phyloP scores from a whole-genome alignment of 2,797 vertebrate genomes.

The Crypturellus tataupa region DNA sequence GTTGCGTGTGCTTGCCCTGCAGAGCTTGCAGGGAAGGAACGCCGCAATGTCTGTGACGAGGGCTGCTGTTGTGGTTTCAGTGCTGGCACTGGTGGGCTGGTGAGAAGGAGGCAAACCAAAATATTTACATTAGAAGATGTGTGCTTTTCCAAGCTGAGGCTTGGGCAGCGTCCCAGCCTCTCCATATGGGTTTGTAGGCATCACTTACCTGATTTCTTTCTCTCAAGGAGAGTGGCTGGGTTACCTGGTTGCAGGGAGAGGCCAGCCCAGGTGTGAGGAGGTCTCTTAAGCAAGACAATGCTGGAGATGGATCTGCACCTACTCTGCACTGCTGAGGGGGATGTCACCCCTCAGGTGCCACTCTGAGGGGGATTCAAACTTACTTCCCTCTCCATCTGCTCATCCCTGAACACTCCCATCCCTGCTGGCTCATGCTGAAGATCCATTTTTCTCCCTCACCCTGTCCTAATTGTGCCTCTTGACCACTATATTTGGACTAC shows the following conservation, averaged over 20 bases:
- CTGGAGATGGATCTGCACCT: background rate
- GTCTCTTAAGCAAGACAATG: background rate
- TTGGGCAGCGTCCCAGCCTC: conserved; percentile 56
- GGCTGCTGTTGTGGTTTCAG: conserved; percentile 35
- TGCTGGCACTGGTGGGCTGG: conserved; percentile 43
- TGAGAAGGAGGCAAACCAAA: conserved; percentile 55
- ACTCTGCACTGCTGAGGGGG: background rate
- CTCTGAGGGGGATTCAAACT: background rate
- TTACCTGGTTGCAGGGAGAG: background rate
- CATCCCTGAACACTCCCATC: background rate
- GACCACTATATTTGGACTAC: background rate
- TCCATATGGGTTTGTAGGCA: conserved; percentile 34
- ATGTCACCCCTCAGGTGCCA: no score
- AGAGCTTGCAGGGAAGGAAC: background rate
- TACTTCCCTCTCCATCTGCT: background rate
- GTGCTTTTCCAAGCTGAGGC: conserved; percentile 42
- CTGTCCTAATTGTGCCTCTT: background rate
- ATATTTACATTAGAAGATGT: conserved; percentile 56
- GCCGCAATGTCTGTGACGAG: background rate
- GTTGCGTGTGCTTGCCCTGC: background rate
- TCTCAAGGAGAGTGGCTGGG: background rate
- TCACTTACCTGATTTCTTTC: conserved; percentile 36
- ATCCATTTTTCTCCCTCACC: background rate
- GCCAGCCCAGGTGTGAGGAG: background rate
- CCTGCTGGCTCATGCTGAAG: background rate